Evolutionary conservation across 2,797 vertebrate species (phyloP), one percentile per base, ranked within the genome.

Genomic region (Sylvia borin): DNA sequence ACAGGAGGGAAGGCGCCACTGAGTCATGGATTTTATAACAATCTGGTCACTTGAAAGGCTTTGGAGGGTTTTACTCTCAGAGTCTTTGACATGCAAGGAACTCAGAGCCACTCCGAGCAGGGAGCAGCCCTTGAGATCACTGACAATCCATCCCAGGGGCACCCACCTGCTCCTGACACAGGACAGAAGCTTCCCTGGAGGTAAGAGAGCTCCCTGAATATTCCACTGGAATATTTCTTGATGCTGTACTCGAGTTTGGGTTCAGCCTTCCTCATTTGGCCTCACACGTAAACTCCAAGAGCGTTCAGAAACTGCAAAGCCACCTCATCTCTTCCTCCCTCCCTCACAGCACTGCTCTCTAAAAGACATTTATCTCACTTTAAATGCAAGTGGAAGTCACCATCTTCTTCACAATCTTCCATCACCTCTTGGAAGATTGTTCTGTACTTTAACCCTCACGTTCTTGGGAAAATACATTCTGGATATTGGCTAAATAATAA

Each of bases 1-100:
- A 91, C 92, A 78, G 95, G 95, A 97, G 96, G 97, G 64, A 95
- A 97, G 97, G 96, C 96, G 88, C 95, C 97, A 96, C 96, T 88
- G 97, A 97, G 65, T 97, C 96, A 96, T 45, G 75, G 29, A 72
- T 88, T 88, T 90, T 92, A 75, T 24, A 95, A 96, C 96, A 95
- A 88, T 85, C 66, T 79, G 91, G 92, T 94, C 90, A 81, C 95
- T 93, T 78, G 36, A 40, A 90, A 96, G 73, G 10, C 85, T 92
- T 45, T 8, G 85, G 32, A 68, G 40, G 21, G 67, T 64, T 88
- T 27, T 3, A 12, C 34, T 79, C 74, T 64, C 48, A 22, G 36
- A 79, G 77, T 24, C 34, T 64, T 87, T 82, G 18, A 88, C 94
- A 96, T 7, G 93, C 93, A 70, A 67, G 45, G 53, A 40, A 20